Base-by-base conservation (phyloP, 2,113 vertebrate species). In the Hipposideros armiger region DNA sequence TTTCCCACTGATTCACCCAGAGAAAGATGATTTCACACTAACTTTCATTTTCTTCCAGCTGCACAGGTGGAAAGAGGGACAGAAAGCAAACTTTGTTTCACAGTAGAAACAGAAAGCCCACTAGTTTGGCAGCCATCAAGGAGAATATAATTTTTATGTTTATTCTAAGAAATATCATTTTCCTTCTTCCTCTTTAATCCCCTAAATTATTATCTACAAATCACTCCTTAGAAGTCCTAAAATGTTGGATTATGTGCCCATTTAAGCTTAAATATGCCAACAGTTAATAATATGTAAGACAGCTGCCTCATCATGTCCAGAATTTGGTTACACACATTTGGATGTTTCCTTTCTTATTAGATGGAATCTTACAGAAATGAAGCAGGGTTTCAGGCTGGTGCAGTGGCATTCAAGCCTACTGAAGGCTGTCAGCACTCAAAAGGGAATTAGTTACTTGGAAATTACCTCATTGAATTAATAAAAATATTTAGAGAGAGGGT, bases 1-100 rank as follows among this genome's bases (percentile, higher is more conserved):
- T 95, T 97, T 95, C 94, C 95, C 93, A 96, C 60, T 93, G 91
- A 94, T 56, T 97, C 96, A 95, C 87, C 74, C 47, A 52, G 58
- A 95, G 80, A 92, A 54, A 69, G 62, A 84, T 82, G 66, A 95
- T 73, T 96, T 94, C 94, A 94, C 0, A 11, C 40, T 42, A 50
- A 91, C 87, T 84, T 95, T 88, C 42, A 52, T 90, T 94, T 93
- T 92, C 90, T 93, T 84, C 84, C 54, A 84, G 74, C 13, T 62
- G 81, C 0, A 24, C 87, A 52, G 92, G 96, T 80, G 52, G 90
- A 40, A 62, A 54, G n/a, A 90, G 13, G 4, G 40, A 77, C 73
- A 80, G 30, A 40, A 92, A 88, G 52, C 72, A 76, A 77, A 85
- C 66, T 74, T 67, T 24, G 30, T 86, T 70, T 87, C 85, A 62